phyloP scores from a whole-genome alignment of 2,888 invertebrate species.

The Eilema depressum region DNA sequence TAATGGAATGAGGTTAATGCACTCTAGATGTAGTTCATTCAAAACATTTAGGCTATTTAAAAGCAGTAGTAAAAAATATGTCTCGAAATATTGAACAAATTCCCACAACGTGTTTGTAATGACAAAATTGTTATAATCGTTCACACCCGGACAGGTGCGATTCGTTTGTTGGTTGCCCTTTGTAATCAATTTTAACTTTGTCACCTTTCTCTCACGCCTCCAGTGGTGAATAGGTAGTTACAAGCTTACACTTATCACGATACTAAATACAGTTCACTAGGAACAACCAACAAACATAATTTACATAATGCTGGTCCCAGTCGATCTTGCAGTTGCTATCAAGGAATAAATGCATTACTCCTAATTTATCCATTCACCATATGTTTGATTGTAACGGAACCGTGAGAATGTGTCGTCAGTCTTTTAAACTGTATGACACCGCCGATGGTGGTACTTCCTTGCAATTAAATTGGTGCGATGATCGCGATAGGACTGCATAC shows the following conservation, averaged over 20 bases:
- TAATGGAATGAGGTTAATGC: constrained; percentile 48
- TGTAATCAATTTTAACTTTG: constrained; percentile 71
- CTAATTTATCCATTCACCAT: constrained; percentile 38
- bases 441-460: constrained; percentile 73
- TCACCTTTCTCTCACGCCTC: constrained; percentile 71
- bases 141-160: constrained; percentile 79
- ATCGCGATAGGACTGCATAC: constrained; percentile 77
- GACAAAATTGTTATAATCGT: constrained; percentile 71
- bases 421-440: constrained; percentile 75
- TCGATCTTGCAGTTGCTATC: constrained; percentile 1
- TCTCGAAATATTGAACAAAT: constrained; percentile 43
- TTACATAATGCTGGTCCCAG: background rate
- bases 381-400: constrained; percentile 46
- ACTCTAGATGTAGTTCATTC: constrained; percentile 27
- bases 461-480: constrained; percentile 82
- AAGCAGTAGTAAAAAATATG: constrained; percentile 14
- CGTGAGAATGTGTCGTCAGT: constrained; percentile 73
- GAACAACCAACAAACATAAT: background rate
- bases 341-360: constrained; percentile 11
- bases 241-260: background rate
- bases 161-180: constrained; percentile 66
- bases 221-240: constrained; percentile 1
- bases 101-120: constrained; percentile 70
- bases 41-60: constrained; percentile 18
- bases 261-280: background rate